These are phyloP conservation scores for Synchiropus splendidus DNA, from an alignment of 2,113 vertebrate species.

Conservation along the genomic window DNA sequence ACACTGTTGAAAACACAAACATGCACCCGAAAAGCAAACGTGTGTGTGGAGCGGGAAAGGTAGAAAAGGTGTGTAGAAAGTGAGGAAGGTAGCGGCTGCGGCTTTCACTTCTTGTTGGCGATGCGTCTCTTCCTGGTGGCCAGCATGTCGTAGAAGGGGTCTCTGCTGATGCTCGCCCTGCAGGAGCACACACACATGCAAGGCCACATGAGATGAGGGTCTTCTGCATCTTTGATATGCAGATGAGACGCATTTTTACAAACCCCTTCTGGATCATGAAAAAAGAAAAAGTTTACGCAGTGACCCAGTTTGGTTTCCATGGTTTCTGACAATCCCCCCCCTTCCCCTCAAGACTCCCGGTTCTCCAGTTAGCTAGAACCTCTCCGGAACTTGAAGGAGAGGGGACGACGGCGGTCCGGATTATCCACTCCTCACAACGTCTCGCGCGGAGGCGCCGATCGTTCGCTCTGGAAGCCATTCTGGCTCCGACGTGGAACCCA, in stretches of 20 bases:
- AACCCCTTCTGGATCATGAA: conserved; percentile 54
- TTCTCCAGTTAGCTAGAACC: conserved; percentile 29
- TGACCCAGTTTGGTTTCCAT: conserved; percentile 75
- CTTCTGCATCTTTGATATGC: conserved; percentile 63
- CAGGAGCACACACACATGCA: conserved; percentile 43
- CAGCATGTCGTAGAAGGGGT: conserved; percentile 98
- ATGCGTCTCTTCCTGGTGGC: conserved; percentile 95
- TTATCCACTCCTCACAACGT: conserved; percentile 14
- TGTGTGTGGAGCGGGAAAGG: too few relatives aligned
- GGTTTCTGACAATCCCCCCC: conserved; percentile 49
- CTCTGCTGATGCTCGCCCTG: conserved; percentile 96
- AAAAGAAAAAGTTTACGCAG: conserved; percentile 55
- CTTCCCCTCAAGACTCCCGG: conserved; percentile 7
- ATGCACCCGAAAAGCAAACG: too few relatives aligned
- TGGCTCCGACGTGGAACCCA: conserved; percentile 41
- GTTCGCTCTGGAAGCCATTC: conserved; percentile 51
- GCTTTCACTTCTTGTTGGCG: conserved; percentile 90
- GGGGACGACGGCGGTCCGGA: conserved; percentile 26
- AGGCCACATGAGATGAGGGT: conserved; percentile 36
- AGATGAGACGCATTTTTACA: conserved; percentile 60
- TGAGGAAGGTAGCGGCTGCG: neutral
- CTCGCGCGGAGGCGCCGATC: too few relatives aligned
- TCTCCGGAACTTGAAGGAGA: conserved; percentile 11
- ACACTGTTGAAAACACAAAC: neutral
- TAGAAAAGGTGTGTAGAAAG: too few relatives aligned